phyloP scores from a whole-genome alignment of 2,113 vertebrate genomes.

The Naja naja region DNA sequence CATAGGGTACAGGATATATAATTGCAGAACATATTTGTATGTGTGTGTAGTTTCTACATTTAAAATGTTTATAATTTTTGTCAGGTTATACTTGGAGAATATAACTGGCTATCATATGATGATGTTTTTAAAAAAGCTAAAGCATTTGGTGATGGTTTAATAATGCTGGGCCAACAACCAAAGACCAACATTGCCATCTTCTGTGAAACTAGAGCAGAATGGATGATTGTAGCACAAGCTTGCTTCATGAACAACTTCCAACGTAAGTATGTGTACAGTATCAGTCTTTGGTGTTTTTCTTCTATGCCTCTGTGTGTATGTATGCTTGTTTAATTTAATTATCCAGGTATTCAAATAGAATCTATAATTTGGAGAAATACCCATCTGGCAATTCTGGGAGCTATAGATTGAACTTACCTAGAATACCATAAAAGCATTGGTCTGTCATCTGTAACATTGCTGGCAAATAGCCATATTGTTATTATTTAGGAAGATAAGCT shows the following conservation, averaged over 20 bases:
- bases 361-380: not conserved
- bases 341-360: not conserved
- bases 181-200: constrained; percentile 91
- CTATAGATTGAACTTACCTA: not conserved
- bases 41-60: not conserved
- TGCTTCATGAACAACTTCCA: constrained; percentile 94
- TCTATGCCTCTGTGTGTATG: not conserved
- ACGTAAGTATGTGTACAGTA: constrained; percentile 71
- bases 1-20: not conserved
- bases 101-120: constrained; percentile 86
- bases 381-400: not conserved
- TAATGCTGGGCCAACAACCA: constrained; percentile 82
- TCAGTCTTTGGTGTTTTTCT: not conserved
- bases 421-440: not conserved
- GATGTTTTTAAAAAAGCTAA: constrained; percentile 76
- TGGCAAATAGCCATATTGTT: not conserved
- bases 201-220: constrained; percentile 93
- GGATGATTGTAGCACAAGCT: constrained; percentile 89
- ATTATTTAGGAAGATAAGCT: not conserved
- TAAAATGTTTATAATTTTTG: not conserved
- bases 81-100: constrained; percentile 90
- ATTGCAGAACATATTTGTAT: not conserved
- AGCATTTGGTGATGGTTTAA: constrained; percentile 85
- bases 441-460: not conserved
- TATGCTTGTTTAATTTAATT: not conserved